Evolutionary conservation across 2,888 invertebrate species (phyloP), one percentile per base, ranked within the genome.

Genomic region (Diachrysia chrysitis): DNA sequence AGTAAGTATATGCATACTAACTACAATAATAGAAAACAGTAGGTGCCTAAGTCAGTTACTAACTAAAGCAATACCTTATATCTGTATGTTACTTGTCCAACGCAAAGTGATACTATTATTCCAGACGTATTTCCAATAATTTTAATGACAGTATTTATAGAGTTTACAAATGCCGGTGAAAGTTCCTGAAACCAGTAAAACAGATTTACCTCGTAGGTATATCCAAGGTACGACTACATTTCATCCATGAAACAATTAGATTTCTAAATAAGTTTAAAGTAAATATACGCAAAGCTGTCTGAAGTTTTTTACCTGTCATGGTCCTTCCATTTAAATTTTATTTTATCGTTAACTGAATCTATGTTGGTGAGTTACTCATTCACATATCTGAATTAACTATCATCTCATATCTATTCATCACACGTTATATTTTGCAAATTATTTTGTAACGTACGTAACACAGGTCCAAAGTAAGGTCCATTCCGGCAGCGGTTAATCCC

Each of bases 111-210:
- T n/a, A 97, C 95, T 63, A 97, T 96, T 73, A 98, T 96, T 14
- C 97, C 97, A 0, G 97, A 96, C 0, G 96, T 95, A 58, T 96
- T 96, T 19, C 97, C 97, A 70, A 97, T 90, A 67, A 97, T 97
- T 85, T 97, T 98, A 63, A 97, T 97, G 1, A 97, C 96, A 7
- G 97, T 97, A 77, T 97, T 97, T 12, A 98, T 87, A 16, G 97
- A 96, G 51, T 97, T 97, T 1, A 97, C 97, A 84, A 96, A 97
- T 82, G 96, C 97, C 0, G 97, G 97, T 0, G 97, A 96, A 65
- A 98, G 89, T 89, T 97, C 97, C 93, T 98, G 96, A 58, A 96
- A 90, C 63, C 62, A 54, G 9, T 71, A 95, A 95, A 35, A 95
- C 2, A 16, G 54, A n/a, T n/a, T n/a, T n/a, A n/a, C n/a, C n/a